A percentile compares a stretch with the other conserved stretches of the same genome.
Conservation (phyloP, 2,797 vertebrate species). For the Botia almorhae region DNA sequence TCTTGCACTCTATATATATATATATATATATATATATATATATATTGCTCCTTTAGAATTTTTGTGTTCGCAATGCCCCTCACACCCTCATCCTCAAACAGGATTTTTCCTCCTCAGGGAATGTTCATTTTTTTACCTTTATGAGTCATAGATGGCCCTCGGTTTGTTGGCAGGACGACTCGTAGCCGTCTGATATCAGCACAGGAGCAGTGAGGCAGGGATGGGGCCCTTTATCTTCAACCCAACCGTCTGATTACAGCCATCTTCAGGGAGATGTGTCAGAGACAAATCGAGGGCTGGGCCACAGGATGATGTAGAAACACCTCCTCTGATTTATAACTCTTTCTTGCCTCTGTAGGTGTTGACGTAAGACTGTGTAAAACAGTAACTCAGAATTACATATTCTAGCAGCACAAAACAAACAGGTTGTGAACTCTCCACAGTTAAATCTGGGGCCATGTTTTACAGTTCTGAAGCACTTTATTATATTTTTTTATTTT, state of each 20-base stretch:
- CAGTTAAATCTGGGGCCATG: not conserved
- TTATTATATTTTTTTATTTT: too few species aligned
- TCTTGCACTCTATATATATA: not conserved
- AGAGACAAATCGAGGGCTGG: not conserved
- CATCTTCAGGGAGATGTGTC: constrained; percentile 31
- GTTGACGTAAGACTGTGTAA: not conserved
- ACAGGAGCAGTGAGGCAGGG: constrained; percentile 28
- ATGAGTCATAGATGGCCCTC: constrained; percentile 41
- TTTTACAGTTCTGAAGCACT: too few species aligned
- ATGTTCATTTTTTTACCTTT: constrained; percentile 26
- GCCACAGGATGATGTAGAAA: constrained; percentile 5
- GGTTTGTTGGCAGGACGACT: constrained; percentile 26
- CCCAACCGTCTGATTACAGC: constrained; percentile 24
- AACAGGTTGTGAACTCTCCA: not conserved
- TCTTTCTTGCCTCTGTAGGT: constrained; percentile 29
- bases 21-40: not conserved
- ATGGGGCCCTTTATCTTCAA: constrained; percentile 29
- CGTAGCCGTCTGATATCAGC: constrained; percentile 16
- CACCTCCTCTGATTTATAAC: constrained; percentile 37
- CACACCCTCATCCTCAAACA: constrained; percentile 28
- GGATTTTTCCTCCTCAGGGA: constrained; percentile 5
- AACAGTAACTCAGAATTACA: constrained; percentile 9
- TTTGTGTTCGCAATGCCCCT: constrained; percentile 22
- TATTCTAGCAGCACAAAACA: not conserved
- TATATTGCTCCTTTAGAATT: not conserved